Evolutionary conservation across 1,140 invertebrate species (phyloP).

Genomic region (Mercenaria mercenaria): DNA sequence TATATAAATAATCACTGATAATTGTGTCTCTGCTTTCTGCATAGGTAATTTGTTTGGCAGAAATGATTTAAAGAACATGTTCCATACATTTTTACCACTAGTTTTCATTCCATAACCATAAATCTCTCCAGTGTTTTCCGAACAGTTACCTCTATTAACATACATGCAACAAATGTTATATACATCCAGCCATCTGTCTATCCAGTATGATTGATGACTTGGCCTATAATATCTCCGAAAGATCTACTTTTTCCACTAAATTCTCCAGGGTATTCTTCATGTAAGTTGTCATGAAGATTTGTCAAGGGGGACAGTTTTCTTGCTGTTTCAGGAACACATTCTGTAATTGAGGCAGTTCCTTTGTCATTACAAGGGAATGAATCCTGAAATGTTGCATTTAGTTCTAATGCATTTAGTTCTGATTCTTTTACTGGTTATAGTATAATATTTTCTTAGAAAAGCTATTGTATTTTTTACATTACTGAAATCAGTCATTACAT

Average conservation of each 20-base stretch:
- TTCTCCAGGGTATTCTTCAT: background rate
- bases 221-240: background rate
- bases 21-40: too few species aligned
- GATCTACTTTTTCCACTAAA: background rate
- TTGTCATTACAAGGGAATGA: too few species aligned
- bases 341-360: background rate
- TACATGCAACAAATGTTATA: background rate
- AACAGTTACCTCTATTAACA: slow-evolving; percentile 8
- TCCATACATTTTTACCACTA: background rate
- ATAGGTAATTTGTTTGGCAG: too few species aligned
- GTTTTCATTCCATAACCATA: background rate
- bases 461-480: too few species aligned
- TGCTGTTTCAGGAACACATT: background rate
- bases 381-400: too few species aligned
- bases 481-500: too few species aligned
- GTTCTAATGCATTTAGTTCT: too few species aligned
- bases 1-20: too few species aligned
- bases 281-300: background rate
- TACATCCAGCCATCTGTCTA: background rate
- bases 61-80: too few species aligned
- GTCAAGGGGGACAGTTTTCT: background rate
- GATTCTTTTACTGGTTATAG: too few species aligned
- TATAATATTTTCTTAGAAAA: too few species aligned
- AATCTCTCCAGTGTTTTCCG: background rate
- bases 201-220: background rate